Conservation (phyloP, 2,888 invertebrate genomes). For the Eupithecia centaureata region DNA sequence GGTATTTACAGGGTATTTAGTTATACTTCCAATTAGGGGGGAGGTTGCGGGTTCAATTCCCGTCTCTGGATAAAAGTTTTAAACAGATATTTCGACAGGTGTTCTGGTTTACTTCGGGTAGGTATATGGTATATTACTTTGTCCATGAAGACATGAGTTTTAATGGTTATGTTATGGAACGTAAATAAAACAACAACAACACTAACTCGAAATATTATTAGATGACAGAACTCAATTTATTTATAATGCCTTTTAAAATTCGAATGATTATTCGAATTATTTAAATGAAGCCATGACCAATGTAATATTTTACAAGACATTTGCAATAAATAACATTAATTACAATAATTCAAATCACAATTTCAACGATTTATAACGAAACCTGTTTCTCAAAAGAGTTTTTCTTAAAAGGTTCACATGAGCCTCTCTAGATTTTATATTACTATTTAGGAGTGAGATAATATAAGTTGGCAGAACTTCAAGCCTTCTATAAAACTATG, state of each 20-base stretch:
- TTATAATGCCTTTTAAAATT: not conserved
- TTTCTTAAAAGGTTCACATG: conserved; percentile 25
- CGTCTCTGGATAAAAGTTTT: not conserved
- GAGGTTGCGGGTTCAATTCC: not conserved
- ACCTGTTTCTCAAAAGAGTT: conserved; percentile 20
- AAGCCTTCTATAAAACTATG: conserved; percentile 58
- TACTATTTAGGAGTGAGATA: conserved; percentile 52
- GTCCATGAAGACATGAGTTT: conserved; percentile 2
- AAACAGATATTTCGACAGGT: not conserved
- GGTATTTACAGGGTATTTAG: too few relatives aligned
- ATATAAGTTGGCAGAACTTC: conserved; percentile 56
- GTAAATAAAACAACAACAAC: conserved; percentile 21
- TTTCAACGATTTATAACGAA: conserved; percentile 12
- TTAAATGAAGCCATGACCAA: conserved; percentile 7
- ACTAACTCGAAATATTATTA: conserved; percentile 20
- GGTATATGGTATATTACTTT: too few relatives aligned
- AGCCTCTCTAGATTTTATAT: conserved; percentile 54
- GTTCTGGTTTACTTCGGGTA: not conserved
- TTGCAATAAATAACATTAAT: conserved; percentile 21
- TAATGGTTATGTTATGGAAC: not conserved
- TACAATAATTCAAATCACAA: conserved; percentile 20
- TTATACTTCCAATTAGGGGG: not conserved
- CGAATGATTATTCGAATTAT: conserved; percentile 6
- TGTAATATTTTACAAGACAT: conserved; percentile 16
- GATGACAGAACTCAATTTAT: not conserved